Evolutionary conservation across 1,140 invertebrate species (phyloP), one percentile per base, ranked within the genome.

Genomic region (Mercenaria mercenaria): DNA sequence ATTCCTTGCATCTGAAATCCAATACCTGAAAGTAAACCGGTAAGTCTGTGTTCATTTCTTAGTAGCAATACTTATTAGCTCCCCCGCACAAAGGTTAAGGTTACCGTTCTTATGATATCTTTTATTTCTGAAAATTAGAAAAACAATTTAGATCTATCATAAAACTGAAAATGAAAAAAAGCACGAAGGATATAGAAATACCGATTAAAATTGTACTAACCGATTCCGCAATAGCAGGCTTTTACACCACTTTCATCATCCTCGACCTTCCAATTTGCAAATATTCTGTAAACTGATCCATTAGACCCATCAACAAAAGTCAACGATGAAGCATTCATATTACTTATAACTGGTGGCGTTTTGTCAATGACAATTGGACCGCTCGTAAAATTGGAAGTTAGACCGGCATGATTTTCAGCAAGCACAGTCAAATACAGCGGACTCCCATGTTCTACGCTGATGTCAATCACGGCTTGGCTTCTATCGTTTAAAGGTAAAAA

Each of bases 371-470:
- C 29, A 39, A 91, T 39, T 1, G 83, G 67, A 18, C 47, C 18
- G 0, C 84, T 90, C 1, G 20, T 15, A 83, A 91, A 91, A 26
- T 26, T 56, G 15, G 84, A 69, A 47, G 37, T 64, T 23, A 88
- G 61, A 2, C 88, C 82, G 32, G 91, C 91, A 29, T 82, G 29
- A 64, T 91, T 91, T 50, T 91, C 64, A 20, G 88, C 83, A 20
- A 85, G 20, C 15, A 81, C 90, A 8, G 81, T 89, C 20, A 80
- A 74, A 88, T 85, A 87, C 11, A 91, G n/a, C 26, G 50, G 47
- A 15, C 52, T 77, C 15, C 43, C 84, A 47, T 91, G 88, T 20
- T 79, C 83, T 32, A 72, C 26, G 39, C 87, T n/a, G 8, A 83
- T 69, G 15, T 84, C 56, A n/a, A 91, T 29, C 13, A 82, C 41